phyloP scores from a whole-genome alignment of 2,113 vertebrate species.

The Sminthopsis crassicaudata region DNA sequence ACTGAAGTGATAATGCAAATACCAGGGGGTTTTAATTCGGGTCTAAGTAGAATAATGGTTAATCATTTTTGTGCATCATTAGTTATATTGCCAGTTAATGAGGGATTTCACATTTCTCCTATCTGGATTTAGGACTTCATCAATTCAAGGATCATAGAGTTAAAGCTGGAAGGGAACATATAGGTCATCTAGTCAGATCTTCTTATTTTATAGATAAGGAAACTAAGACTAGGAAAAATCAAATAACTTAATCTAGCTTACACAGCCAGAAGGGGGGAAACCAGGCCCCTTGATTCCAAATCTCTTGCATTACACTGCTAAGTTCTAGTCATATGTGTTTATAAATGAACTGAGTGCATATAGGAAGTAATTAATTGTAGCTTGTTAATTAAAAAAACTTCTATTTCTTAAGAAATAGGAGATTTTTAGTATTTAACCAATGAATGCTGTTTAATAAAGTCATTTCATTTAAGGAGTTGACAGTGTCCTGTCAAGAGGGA shows the following conservation, averaged over 20 bases:
- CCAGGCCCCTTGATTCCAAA: background rate
- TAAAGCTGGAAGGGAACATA: background rate
- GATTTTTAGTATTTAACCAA: background rate
- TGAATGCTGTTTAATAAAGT: background rate
- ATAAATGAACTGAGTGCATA: constrained; percentile 33
- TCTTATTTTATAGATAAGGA: background rate
- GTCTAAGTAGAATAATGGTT: constrained; percentile 75
- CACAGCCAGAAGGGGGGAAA: background rate
- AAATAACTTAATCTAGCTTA: background rate
- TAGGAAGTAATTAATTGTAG: constrained; percentile 32
- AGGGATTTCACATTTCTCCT: constrained; percentile 62
- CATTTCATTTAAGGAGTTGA: background rate
- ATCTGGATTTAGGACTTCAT: constrained; percentile 58
- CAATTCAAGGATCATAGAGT: background rate
- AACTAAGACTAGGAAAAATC: background rate
- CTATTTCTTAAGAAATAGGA: background rate
- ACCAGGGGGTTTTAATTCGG: constrained; percentile 80
- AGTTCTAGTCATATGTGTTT: constrained; percentile 64
- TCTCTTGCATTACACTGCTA: background rate
- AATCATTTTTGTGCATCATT: constrained; percentile 79
- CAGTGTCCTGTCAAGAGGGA: background rate
- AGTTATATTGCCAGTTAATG: constrained; percentile 77
- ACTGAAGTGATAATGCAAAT: constrained; percentile 62
- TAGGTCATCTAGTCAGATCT: background rate
- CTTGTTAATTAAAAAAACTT: constrained; percentile 67